Evolutionary conservation across 1,140 invertebrate species (phyloP), one percentile per base, ranked within the genome.

Genomic region (Argopecten irradians): DNA sequence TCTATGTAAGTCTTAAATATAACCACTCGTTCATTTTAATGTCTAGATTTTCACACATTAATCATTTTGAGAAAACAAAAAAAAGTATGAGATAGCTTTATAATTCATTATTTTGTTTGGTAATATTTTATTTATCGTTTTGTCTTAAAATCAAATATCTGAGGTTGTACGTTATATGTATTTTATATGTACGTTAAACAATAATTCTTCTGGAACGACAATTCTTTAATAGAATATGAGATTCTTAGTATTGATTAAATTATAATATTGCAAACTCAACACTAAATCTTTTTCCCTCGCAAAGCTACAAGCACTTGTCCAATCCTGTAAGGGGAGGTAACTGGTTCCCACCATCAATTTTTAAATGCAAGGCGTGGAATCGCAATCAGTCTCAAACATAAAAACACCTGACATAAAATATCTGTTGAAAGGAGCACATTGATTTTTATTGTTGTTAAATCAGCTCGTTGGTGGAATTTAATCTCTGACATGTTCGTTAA

Each of bases 361-460:
- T 71, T 28, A 71, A 28, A 71, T 71, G 55, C n/a, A n/a, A n/a
- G 55, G 55, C 55, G 55, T 71, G 55, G 55, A n/a, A 71, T 71
- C 28, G 55, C 55, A 71, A 71, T 71, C 55, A 11, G 55, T 71
- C 55, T 71, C 55, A 28, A 28, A 71, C 55, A 71, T 71, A 71
- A 71, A 71, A 71, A 71, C n/a, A 28, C 55, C 11, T 71, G 55
- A 71, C 55, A 71, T 71, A 71, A 71, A 71, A 71, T 71, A 71
- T 71, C 55, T 71, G 55, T n/a, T 71, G 55, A 71, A 71, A 71
- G 55, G 55, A 46, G 14, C 43, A 46, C 43, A 46, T 71, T 71
- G 55, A 71, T 71, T 71, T 71, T 71, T 71, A 71, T 71, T 71
- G 55, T 71, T 71, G 55, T 71, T 71, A 71, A 71, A 71, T 71